Base-by-base conservation (phyloP, 2,797 vertebrate species). In the Echiichthys vipera region DNA sequence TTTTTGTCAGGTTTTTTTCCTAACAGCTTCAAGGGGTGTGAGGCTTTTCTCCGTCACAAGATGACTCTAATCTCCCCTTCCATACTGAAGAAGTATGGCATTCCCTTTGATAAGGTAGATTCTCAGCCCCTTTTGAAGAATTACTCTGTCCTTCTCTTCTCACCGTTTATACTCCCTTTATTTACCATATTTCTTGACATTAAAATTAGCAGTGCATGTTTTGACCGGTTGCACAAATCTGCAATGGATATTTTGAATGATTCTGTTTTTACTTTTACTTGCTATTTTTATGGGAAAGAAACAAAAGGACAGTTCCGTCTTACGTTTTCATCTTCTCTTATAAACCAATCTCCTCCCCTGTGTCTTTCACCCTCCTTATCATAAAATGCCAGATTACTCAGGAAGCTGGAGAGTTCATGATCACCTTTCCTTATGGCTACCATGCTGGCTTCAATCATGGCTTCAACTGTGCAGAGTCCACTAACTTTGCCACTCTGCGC, bases 371-470 rank as follows among this genome's bases (percentile, higher is more conserved):
- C 11, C 7, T 22, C 30, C 14, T 6, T 1, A 20, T 62, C 12
- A 29, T 47, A 15, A 25, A 65, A 36, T 29, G 4, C 22, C 82
- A 99, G 98, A 95, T 98, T 80, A 99, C 97, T 74, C 98, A 99
- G 90, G 97, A 99, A 89, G 95, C 97, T 45, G 97, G 97, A 76
- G 96, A 99, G 89, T 99, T 99, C 90, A 96, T 99, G 94, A 96
- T 99, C 83, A 99, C 98, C 75, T 99, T 99, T 83, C 98, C 97
- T 6, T 99, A 98, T 27, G 97, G 97, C 70, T 99, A 98, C 84
- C 98, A 99, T 68, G 97, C 98, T 68, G 98, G 97, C 51, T 99
- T 98, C 93, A 99, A 99, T 90, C 97, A 99, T 72, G 97, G 97
- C 69, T 99, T 98, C 93, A 98, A 99, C 92, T 99, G 97, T 90